Evolutionary conservation across 2,113 vertebrate species (phyloP).

Genomic region (Chlorodrepanis virens): DNA sequence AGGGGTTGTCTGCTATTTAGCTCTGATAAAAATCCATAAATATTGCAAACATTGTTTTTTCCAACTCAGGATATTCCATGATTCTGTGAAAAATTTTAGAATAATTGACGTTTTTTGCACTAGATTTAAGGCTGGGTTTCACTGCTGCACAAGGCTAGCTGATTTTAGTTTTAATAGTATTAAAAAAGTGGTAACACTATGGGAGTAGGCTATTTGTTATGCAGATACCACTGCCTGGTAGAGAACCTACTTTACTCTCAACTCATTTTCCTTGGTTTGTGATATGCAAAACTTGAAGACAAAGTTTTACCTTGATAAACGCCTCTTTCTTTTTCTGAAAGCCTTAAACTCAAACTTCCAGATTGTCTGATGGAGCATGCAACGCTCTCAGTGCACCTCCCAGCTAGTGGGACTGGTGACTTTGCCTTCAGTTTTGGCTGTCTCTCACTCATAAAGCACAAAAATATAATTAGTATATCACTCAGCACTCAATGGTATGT

Average conservation of each 20-base stretch:
- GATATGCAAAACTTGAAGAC: background rate
- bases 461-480: conserved; percentile 43
- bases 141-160: background rate
- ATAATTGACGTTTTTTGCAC: background rate
- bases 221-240: background rate
- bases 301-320: background rate
- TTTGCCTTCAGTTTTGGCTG: background rate
- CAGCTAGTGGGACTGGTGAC: background rate
- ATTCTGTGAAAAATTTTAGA: background rate
- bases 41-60: background rate
- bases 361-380: background rate
- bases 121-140: background rate
- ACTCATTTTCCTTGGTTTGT: background rate
- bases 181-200: background rate
- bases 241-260: background rate
- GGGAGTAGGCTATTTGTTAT: background rate
- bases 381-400: background rate
- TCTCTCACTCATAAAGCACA: background rate
- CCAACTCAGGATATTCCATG: background rate
- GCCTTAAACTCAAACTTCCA: background rate
- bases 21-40: background rate
- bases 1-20: background rate
- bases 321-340: background rate
- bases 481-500: conserved; percentile 8
- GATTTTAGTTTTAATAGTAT: background rate